Evolutionary conservation across 1,140 invertebrate species (phyloP), one percentile per base, ranked within the genome.

Genomic region (Ruditapes philippinarum): DNA sequence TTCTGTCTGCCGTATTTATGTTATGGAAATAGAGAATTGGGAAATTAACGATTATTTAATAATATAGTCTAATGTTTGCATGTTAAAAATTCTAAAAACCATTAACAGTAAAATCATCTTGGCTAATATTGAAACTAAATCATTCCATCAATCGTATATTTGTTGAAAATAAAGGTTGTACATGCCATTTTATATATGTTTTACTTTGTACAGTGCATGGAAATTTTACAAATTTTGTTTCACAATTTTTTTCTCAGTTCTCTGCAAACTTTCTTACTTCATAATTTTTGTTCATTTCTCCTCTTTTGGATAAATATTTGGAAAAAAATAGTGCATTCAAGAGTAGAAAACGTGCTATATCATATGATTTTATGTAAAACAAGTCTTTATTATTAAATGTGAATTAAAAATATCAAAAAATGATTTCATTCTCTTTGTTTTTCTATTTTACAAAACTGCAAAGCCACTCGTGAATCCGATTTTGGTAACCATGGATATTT

Each of bases 401-500:
- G 57, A 62, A 62, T 62, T 62, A 62, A 62, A 62, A 62, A 28
- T n/a, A 62, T 62, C 25, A 14, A 19, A 25, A 62, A 62, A 62
- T n/a, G 19, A 7, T n/a, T 28, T n/a, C 14, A 62, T n/a, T 1
- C 25, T 62, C 28, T 25, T 28, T 62, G 25, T 62, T 62, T 1
- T 62, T 25, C 28, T 28, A 28, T n/a, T 28, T 28, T 2, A 9
- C 4, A n/a, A 25, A 28, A 62, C 19, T 9, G 5, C 1, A n/a
- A 28, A n/a, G n/a, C n/a, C n/a, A n/a, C n/a, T n/a, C n/a, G n/a
- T n/a, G n/a, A n/a, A n/a, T n/a, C n/a, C n/a, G n/a, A n/a, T n/a
- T n/a, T n/a, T n/a, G n/a, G n/a, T n/a, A n/a, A n/a, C n/a, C n/a
- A n/a, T n/a, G n/a, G n/a, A n/a, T n/a, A n/a, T n/a, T n/a, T n/a